These are phyloP conservation scores for Gortyna flavago DNA, from an alignment of 2,888 invertebrate genomes.

Conservation along the genomic window DNA sequence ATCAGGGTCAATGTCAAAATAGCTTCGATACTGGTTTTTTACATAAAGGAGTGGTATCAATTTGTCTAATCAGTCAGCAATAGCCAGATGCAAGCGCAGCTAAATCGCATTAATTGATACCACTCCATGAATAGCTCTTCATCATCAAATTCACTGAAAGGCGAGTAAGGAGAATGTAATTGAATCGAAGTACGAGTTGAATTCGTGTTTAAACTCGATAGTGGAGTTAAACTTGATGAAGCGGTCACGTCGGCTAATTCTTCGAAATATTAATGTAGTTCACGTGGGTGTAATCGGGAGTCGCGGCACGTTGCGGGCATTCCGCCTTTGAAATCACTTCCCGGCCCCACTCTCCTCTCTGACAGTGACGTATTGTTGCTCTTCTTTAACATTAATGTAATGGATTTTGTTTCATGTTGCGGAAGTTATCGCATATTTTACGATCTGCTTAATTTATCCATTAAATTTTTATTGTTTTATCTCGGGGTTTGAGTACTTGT, in stretches of 20 bases:
- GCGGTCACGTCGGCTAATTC: conserved; percentile 83
- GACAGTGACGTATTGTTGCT: conserved; percentile 89
- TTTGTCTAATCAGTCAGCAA: not conserved
- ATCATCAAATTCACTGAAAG: conserved; percentile 26
- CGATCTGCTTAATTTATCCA: conserved; percentile 74
- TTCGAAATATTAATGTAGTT: conserved; percentile 85
- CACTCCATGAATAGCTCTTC: conserved; percentile 19
- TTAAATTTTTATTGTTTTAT: conserved; percentile 71
- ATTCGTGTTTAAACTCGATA: conserved; percentile 67
- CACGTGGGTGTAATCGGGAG: conserved; percentile 80
- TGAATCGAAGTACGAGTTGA: conserved; percentile 55
- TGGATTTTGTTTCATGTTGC: conserved; percentile 87
- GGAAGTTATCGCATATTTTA: conserved; percentile 85
- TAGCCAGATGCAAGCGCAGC: not conserved
- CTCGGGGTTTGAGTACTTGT: conserved; percentile 40
- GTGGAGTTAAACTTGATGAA: conserved; percentile 72
- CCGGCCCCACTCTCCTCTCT: conserved; percentile 80
- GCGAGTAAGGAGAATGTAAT: conserved; percentile 44
- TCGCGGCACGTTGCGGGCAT: conserved; percentile 86
- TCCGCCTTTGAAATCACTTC: conserved; percentile 88
- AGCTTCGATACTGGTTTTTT: not conserved
- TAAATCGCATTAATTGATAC: not conserved
- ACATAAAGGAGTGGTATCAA: not conserved
- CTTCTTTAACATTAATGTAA: conserved; percentile 88
- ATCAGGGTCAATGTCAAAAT: not conserved